Base-by-base conservation (phyloP, 2,888 invertebrate species). In the Alloplasta piceator region DNA sequence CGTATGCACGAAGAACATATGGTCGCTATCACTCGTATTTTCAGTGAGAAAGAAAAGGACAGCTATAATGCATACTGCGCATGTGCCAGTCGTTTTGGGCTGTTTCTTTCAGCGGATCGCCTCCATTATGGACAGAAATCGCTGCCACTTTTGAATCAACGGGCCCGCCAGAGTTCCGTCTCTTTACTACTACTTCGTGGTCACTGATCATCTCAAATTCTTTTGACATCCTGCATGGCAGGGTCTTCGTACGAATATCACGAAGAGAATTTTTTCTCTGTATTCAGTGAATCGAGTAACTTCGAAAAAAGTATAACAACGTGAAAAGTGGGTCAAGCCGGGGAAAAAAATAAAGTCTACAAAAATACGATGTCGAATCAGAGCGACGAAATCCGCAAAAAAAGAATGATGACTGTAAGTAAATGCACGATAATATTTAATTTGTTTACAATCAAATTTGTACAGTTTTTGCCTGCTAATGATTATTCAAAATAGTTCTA, bases 341-440 rank as follows among this genome's bases (percentile, higher is more conserved):
- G 6, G 14, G 16, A 39, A 38, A 58, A 58, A 52, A 14, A 39
- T 10, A 48, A 56, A 14, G 6, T 14, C 5, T 12, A 52, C 64
- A 16, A 61, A 46, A 63, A 26, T 26, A 63, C 58, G 56, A 74
- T 74, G 66, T 56, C 74, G 78, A 86, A 83, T 71, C 84, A 86
- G 67, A 76, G 60, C 70, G 39, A 73, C 63, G 85, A 87, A 75
- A 80, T 80, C 46, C 86, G 87, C 14, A 88, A 86, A 58, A 90
- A 90, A 83, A 86, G 85, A 72, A 83, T 87, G 68, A 89, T 90
- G 88, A 88, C 88, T 84, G 90, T 90, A 87, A 85, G 83, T 70
- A 74, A 6, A 66, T 41, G 4, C 41, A 55, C 58, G 36, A 50
- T 10, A 36, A 14, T 9, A 63, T 61, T 48, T 16, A 1, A 64